A percentile compares a stretch with the other conserved stretches of the same genome.
Evolutionary conservation across 2,888 invertebrate genomes (phyloP).

Genomic region (Papilio demoleus): DNA sequence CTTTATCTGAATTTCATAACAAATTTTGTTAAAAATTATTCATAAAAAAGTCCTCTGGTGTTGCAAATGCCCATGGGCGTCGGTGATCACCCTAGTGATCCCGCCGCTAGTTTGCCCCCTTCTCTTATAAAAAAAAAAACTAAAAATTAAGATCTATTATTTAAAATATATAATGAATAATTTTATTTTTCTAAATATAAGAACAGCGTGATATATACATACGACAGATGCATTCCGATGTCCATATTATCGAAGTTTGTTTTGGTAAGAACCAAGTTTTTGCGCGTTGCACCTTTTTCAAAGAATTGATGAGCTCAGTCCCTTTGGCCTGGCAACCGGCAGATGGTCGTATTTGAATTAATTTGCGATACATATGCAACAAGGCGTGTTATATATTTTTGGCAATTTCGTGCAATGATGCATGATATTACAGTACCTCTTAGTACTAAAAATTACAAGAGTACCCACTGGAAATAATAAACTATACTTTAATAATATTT

Average conservation of each 20-base stretch:
- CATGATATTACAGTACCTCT: not conserved
- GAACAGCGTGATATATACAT: not conserved
- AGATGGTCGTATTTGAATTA: constrained; percentile 40
- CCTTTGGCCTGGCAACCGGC: constrained; percentile 17
- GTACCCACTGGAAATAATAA: not conserved
- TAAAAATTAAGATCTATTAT: too few relatives aligned
- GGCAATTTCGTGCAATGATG: constrained; percentile 13
- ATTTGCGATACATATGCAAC: constrained; percentile 30
- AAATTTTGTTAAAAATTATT: too few relatives aligned
- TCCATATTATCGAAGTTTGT: constrained; percentile 2
- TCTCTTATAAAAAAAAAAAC: too few relatives aligned
- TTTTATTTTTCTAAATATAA: not conserved
- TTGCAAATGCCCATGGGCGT: too few relatives aligned
- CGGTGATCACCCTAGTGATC: too few relatives aligned
- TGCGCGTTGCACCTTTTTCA: constrained; percentile 25
- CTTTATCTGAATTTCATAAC: too few relatives aligned
- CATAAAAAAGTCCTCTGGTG: too few relatives aligned
- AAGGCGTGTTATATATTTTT: constrained; percentile 3
- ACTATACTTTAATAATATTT: not conserved
- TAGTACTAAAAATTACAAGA: not conserved
- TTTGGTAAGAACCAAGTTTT: constrained; percentile 34
- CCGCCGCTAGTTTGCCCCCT: too few relatives aligned
- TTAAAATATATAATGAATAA: not conserved
- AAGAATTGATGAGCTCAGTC: constrained; percentile 20
- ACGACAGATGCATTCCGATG: constrained; percentile 32